Evolutionary conservation across 2,888 invertebrate genomes (phyloP), one percentile per base, ranked within the genome.

Genomic region (Eutolmus rufibarbis): DNA sequence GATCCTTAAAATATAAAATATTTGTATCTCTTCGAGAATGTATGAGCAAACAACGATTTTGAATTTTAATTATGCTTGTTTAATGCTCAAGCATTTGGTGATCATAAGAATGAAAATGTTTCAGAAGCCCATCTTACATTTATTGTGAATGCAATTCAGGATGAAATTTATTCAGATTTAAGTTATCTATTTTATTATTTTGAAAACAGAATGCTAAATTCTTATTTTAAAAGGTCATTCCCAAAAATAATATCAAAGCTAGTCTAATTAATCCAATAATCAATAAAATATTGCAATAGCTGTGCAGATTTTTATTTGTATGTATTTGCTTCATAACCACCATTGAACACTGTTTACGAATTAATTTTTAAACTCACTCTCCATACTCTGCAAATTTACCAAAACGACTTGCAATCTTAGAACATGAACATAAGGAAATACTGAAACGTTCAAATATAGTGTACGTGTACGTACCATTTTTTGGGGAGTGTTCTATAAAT

Each of bases 171-270:
- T 28, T 12, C 66, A 19, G 4, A 66, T 19, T 23, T 23, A 66
- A 66, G 66, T 66, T 66, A 46, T 46, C 14, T 46, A 12, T 5
- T 66, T 66, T 5, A 23, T 66, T 12, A 66, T 28, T 66, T 66
- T 19, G 51, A 66, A 66, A 66, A 66, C 12, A 23, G 66, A 8
- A 81, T 56, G 14, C n/a, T 28, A 31, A 51, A 81, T 81, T 46
- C 19, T 28, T 31, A 81, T 12, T 23, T 74, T 88, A 87, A 88
- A 66, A 34, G 19, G 66, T 84, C 74, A 87, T 88, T 88, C 87
- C 88, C 87, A 87, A 84, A 85, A 79, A 87, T 79, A 87, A 85
- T 88, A 78, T 88, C 74, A 87, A 66, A 88, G 85, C 88, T 88
- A 88, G 88, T 88, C 87, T 88, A 85, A 12, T n/a, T 66, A 28